Percentiles rank a stretch among this genome's conserved stretches.
phyloP scores from a whole-genome alignment of 2,113 vertebrate species.

The Saccopteryx bilineata region DNA sequence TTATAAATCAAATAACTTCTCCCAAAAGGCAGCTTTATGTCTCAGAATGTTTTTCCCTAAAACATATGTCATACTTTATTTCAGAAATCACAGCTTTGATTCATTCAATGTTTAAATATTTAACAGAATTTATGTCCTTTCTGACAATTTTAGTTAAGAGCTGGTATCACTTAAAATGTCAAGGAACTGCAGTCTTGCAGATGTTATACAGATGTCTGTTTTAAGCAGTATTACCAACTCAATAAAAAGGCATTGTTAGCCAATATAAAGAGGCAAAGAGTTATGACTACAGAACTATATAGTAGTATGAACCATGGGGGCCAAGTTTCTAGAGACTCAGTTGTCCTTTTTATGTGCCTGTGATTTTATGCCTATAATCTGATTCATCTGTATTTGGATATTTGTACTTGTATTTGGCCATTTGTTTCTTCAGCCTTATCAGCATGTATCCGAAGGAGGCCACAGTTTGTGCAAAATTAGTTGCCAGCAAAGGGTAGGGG shows the following conservation, averaged over 20 bases:
- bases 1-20: constrained; percentile 59
- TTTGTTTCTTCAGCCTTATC: constrained; percentile 45
- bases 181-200: constrained; percentile 56
- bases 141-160: constrained; percentile 63
- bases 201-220: constrained; percentile 77
- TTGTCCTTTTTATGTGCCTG: constrained; percentile 11
- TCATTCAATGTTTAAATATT: constrained; percentile 70
- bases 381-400: constrained; percentile 59
- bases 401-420: not conserved
- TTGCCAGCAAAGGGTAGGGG: not conserved
- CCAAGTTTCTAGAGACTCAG: constrained; percentile 63
- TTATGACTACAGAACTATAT: not conserved
- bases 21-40: constrained; percentile 46
- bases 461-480: not conserved
- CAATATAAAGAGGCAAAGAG: constrained; percentile 61
- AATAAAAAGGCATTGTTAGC: constrained; percentile 62
- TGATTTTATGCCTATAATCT: constrained; percentile 16
- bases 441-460: not conserved
- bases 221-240: constrained; percentile 65
- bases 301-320: not conserved
- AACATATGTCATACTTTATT: constrained; percentile 65
- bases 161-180: constrained; percentile 75
- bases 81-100: constrained; percentile 72
- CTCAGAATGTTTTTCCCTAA: constrained; percentile 55
- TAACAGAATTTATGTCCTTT: constrained; percentile 31